Evolutionary conservation across 1,140 invertebrate species (phyloP), one percentile per base, ranked within the genome.

Genomic region (Cephus cinctus): DNA sequence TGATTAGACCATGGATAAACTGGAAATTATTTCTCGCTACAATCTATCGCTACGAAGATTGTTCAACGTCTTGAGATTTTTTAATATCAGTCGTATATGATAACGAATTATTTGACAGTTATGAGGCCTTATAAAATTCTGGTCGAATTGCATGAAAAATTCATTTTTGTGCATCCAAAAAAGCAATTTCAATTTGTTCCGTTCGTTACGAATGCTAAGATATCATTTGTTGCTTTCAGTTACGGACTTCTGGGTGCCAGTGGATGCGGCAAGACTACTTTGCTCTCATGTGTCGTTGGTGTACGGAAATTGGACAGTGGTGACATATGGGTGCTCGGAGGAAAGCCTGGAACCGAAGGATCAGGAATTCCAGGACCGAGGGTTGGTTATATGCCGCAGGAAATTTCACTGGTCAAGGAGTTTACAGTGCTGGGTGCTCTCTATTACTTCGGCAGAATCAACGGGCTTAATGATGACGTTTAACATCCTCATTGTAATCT

Each of bases 301-400:
- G 79, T 89, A 31, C 78, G 86, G 23, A 71, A 80, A 34, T 74
- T 94, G 5, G 81, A 91, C 61, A 82, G 80, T 3, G 93, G 93
- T 0, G 80, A 87, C 4, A 80, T 94, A 5, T 82, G 81, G 71
- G 89, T 95, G 0, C 78, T 94, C 4, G 92, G 92, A 0, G 85
- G 86, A 3, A 81, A 78, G 21, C 90, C 92, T 0, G 89, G 90
- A 0, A 79, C 80, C 6, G 78, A 81, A 31, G 82, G 81, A 0
- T 88, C 86, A 44, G 88, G 87, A 0, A 84, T 93, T 0, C 90
- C 91, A 0, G 90, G 90, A 11, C 82, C 85, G 1, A 69, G 84
- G n/a, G 83, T 90, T 1, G 89, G 89, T 8, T 94, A 91, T 59
- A 94, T 94, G 91, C 91, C 90, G 1, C 75, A 94, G 81, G 92